Evolutionary conservation across 2,888 invertebrate genomes (phyloP), one percentile per base, ranked within the genome.

Genomic region (Drosophila stalkeri): DNA sequence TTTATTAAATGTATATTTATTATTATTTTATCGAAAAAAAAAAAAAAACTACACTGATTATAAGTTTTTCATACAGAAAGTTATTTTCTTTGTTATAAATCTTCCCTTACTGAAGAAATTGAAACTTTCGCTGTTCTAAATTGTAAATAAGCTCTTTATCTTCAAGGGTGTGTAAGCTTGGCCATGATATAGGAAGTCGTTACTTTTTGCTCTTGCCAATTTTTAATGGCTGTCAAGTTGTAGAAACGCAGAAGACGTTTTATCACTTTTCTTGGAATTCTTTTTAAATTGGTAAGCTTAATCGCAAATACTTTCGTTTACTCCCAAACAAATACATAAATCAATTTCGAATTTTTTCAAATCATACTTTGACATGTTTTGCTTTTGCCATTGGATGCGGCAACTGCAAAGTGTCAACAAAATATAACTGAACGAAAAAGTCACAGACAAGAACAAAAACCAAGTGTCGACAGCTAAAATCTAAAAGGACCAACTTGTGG

Each of bases 321-420:
- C 61, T 49, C 55, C 47, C 31, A 71, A 72, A 67, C 56, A 72
- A 80, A 78, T 63, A 57, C 72, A 75, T 82, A 83, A 85, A 82
- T 83, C 82, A 82, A 74, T 54, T 61, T 49, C 12, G 33, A 73
- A 47, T 77, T 70, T 75, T 67, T 56, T 27, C 55, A 65, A 64
- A 80, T 77, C 80, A 74, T 75, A 71, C 41, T 74, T 81, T 75
- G 81, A 75, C 77, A 83, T 83, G 75, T 75, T 63, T 66, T 69
- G 60, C 54, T 63, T 54, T 61, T 64, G 23, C 51, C 49, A 57
- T 66, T 51, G 65, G 66, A 67, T 66, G 59, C 49, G 65, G 69
- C 72, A 80, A 77, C 72, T 75, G 54, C 70, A 57, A 72, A 73
- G 68, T 80, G 84, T 84, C 84, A 81, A 86, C 75, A 74, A 70